Percentiles rank a stretch among this genome's conserved stretches.
Conservation (phyloP, 2,888 invertebrate genomes). For the Dryococelus australis region DNA sequence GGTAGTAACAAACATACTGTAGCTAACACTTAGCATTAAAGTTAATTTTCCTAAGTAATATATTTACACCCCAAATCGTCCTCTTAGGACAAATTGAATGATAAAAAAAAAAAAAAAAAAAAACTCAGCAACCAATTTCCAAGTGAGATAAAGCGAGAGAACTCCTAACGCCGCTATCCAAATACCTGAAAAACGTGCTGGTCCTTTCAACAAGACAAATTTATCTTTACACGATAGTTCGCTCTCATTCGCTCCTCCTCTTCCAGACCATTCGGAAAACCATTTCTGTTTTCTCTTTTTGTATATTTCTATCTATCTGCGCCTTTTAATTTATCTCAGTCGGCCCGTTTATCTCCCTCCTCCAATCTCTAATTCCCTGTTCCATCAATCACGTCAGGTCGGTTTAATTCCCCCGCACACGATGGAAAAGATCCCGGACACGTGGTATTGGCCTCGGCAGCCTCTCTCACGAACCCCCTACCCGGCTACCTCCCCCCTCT, state of each 20-base stretch:
- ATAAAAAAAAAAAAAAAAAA: too few relatives aligned
- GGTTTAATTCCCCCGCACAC: conserved; percentile 23
- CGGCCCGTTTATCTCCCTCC: conserved; percentile 23
- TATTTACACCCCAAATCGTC: too few relatives aligned
- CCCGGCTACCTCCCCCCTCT: conserved; percentile 4
- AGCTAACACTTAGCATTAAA: too few relatives aligned
- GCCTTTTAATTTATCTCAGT: conserved; percentile 28
- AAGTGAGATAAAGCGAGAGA: too few relatives aligned
- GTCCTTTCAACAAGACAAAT: conserved; percentile 6
- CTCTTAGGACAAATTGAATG: too few relatives aligned
- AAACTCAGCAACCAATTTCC: too few relatives aligned
- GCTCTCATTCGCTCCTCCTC: neutral
- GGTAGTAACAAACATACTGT: too few relatives aligned
- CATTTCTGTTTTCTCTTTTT: conserved; percentile 19
- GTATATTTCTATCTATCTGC: conserved; percentile 24
- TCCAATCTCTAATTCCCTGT: conserved; percentile 28
- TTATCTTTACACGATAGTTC: neutral
- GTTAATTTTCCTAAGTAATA: too few relatives aligned
- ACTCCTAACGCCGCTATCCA: neutral
- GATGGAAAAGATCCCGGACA: conserved; percentile 3
- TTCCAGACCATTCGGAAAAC: neutral
- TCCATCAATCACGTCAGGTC: conserved; percentile 26
- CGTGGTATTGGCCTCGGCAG: neutral
- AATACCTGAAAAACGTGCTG: neutral
- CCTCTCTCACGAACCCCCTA: neutral